Evolutionary conservation across 2,888 invertebrate genomes (phyloP), one percentile per base, ranked within the genome.

Genomic region (Rutpela maculata): DNA sequence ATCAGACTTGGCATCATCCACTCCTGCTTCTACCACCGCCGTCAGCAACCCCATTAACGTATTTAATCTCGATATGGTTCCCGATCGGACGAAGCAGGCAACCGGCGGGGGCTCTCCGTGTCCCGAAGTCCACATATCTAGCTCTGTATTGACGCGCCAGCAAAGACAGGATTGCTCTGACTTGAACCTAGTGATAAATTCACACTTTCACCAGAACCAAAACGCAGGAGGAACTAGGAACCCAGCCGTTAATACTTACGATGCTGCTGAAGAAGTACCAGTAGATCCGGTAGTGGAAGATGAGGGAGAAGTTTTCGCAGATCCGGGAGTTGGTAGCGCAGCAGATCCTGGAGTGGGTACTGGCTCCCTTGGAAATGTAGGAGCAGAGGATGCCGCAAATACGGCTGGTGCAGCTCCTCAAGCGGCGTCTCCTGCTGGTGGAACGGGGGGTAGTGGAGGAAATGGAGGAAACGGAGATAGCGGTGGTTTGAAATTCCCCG

Each of bases 171-270:
- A 92, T 5, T 95, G 95, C 83, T 93, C 93, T 0, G 94, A 94
- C 89, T 88, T 94, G 77, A 94, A 93, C 85, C 92, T 95, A 75
- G 93, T 94, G 17, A 93, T 95, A 1, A 94, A 94, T 81, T 94
- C 94, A 0, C 93, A 94, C 84, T 91, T 94, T 1, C 90, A 93
- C 57, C 94, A 93, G 82, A 87, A 88, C 68, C 74, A 80, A 55
- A 63, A 63, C 26, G 79, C 62, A 1, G 80, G 80, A n/a, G 88
- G 75, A 19, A 85, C 83, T 18, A 87, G 89, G 18, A 83, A 86
- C 63, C 83, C 85, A 22, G 67, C 66, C 17, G 70, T 84, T 22
- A 80, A 81, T 66, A 87, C 87, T 7, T 86, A 87, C 38, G 85
- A 84, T 60, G 83, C 63, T 55, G 73, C 76, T 38, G 77, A 88